Base-by-base conservation (phyloP, 2,888 invertebrate genomes). In the Netelia inedita region DNA sequence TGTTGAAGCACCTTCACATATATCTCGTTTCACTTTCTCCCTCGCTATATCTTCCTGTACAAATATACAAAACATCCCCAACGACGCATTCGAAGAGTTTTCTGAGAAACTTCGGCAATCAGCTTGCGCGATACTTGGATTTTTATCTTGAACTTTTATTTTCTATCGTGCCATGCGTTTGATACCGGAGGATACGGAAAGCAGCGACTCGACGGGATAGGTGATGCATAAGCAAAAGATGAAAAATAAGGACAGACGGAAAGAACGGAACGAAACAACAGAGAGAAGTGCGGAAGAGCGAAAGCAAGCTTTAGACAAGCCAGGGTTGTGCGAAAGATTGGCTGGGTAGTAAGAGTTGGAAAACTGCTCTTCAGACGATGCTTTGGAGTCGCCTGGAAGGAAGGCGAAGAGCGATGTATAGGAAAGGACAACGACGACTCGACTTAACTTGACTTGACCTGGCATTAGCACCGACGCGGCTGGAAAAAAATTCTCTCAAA, bases 351-450 rank as follows among this genome's bases (percentile, higher is more conserved):
- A 71, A 81, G 81, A 81, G 73, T 81, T 81, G 81, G 75, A 83
- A 89, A 89, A 90, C 89, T 89, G 84, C 87, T 88, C 88, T 88
- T 88, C 88, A 89, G 87, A 87, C 86, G 83, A 85, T 86, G 85
- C 86, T 82, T 82, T 73, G 85, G 86, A 88, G 86, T 87, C 72
- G 81, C 55, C 76, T 76, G 80, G 76, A 83, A 86, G 82, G 76
- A 82, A 63, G 84, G 78, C 80, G 83, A 73, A 43, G 66, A 59
- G 59, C 11, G 46, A 76, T 19, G 57, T 19, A 28, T 21, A 69
- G 59, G 50, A 46, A 57, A 28, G 61, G 46, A 57, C 74, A 11
- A 66, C 63, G 85, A 78, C 57, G 74, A 78, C 69, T 66, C 35
- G 79, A 66, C 75, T 80, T 76, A 71, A 65, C 69, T 66, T 46